These are phyloP conservation scores for Holcopasites calliopsidis DNA, from an alignment of 1,140 invertebrate species.

Conservation along the genomic window DNA sequence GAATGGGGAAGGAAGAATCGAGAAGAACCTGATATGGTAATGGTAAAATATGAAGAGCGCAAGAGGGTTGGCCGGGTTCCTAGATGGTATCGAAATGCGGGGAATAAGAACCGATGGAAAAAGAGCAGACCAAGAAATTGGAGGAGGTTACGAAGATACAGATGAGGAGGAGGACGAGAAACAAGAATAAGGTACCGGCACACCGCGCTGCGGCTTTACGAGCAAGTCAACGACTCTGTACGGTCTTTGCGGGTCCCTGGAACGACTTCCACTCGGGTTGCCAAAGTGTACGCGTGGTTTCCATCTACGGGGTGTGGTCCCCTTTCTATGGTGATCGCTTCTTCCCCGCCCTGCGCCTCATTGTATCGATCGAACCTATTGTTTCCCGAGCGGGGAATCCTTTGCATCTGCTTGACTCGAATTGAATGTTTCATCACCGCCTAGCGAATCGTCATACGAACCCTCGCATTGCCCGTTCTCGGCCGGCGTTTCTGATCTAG, in stretches of 20 bases:
- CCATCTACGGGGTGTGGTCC: conserved; percentile 64
- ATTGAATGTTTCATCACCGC: conserved; percentile 31
- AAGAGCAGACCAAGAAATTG: conserved; percentile 41
- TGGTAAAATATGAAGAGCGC: conserved; percentile 65
- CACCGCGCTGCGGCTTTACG: conserved; percentile 61
- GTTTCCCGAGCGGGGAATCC: conserved; percentile 42
- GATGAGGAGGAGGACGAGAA: conserved; percentile 39
- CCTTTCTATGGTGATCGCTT: conserved; percentile 66
- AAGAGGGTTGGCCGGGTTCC: conserved; percentile 50
- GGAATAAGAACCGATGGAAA: conserved; percentile 64
- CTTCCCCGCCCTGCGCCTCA: conserved; percentile 21
- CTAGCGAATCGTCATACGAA: neutral
- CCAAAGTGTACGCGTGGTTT: conserved; percentile 37
- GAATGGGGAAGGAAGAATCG: conserved; percentile 36
- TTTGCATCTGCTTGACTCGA: conserved; percentile 54
- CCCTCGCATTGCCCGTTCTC: neutral
- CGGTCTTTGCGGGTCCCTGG: conserved; percentile 39
- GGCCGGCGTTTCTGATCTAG: neutral
- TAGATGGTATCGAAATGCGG: conserved; percentile 67
- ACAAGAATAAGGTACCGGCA: conserved; percentile 53
- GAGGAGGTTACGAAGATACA: conserved; percentile 14
- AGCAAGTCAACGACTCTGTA: conserved; percentile 66
- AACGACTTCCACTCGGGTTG: conserved; percentile 47
- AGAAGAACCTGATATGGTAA: conserved; percentile 72
- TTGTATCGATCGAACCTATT: conserved; percentile 54